Percentiles rank a stretch among this genome's conserved stretches.
These are phyloP conservation scores for Hipparchia sbordonii DNA, from an alignment of 2,888 invertebrate species.

Conservation along the genomic window DNA sequence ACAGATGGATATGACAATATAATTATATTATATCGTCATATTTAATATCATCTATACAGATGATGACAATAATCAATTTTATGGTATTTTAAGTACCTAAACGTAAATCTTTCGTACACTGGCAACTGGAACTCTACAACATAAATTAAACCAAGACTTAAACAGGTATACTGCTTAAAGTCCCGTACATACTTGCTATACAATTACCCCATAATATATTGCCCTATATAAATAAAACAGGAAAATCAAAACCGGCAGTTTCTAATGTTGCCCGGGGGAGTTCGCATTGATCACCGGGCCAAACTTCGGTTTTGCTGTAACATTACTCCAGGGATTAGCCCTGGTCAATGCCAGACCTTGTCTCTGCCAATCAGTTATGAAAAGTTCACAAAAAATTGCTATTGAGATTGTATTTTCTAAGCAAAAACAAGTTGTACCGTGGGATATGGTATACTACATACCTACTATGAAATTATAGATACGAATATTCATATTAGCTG, in stretches of 20 bases:
- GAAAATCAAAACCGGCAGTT: conserved; percentile 57
- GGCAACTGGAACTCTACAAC: background rate
- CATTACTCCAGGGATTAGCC: conserved; percentile 69
- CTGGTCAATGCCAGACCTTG: conserved; percentile 47
- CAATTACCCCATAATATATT: conserved; percentile 1
- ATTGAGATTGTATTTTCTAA: background rate
- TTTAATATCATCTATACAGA: no score
- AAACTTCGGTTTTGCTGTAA: conserved; percentile 72
- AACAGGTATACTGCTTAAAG: background rate
- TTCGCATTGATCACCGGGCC: conserved; percentile 67
- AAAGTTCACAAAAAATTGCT: conserved; percentile 12
- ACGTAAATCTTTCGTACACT: background rate
- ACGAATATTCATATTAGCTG: no score
- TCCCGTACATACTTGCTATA: background rate
- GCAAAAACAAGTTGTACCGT: background rate
- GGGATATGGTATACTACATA: background rate
- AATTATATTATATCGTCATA: no score
- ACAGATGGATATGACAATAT: no score
- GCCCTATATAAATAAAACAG: conserved; percentile 42
- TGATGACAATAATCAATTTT: no score
- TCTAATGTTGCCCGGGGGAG: conserved; percentile 70
- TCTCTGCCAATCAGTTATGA: conserved; percentile 56
- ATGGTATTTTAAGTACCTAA: background rate
- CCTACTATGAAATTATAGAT: no score
- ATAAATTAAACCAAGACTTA: background rate